phyloP scores from a whole-genome alignment of 2,797 vertebrate genomes.

The Sebastes miniatus region DNA sequence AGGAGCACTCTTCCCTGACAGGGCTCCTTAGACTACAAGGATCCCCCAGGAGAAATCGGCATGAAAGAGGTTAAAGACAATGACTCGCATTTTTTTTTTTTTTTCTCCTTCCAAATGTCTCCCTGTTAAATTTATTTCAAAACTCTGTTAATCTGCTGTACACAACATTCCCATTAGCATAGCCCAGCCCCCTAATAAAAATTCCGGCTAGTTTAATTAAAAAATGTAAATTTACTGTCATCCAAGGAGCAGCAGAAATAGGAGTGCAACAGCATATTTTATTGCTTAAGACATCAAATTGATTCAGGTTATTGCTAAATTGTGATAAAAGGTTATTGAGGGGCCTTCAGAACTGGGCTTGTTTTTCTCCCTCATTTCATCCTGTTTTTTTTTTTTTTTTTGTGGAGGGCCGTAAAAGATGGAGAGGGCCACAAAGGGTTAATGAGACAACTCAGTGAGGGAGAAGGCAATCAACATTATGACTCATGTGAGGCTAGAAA shows the following conservation, averaged over 20 bases:
- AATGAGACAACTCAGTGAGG: conserved; percentile 79
- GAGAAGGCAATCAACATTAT: conserved; percentile 79
- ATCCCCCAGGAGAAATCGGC: conserved; percentile 90
- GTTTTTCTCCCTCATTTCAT: conserved; percentile 81
- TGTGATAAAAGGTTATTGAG: conserved; percentile 87
- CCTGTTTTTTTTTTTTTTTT: conserved; percentile 53
- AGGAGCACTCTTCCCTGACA: conserved; percentile 79
- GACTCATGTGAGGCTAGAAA: conserved; percentile 78
- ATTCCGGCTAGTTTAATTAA: conserved; percentile 99
- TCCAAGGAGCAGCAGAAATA: conserved; percentile 98
- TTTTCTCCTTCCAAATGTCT: conserved; percentile 85
- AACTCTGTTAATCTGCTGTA: conserved; percentile 99
- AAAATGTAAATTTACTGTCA: conserved; percentile 99
- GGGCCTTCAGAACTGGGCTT: conserved; percentile 83
- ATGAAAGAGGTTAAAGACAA: conserved; percentile 97
- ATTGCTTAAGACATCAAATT: conserved; percentile 99
- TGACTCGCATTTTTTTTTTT: conserved; percentile 83
- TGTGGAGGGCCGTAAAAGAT: conserved; percentile 79
- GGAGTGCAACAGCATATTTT: conserved; percentile 99
- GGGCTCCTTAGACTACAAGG: conserved; percentile 71
- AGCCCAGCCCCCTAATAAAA: conserved; percentile 99
- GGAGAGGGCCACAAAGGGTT: conserved; percentile 78
- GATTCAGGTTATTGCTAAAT: conserved; percentile 94
- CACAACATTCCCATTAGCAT: conserved; percentile 99
- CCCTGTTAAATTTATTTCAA: conserved; percentile 99